Evolutionary conservation across 2,888 invertebrate species (phyloP).

Genomic region (Drosophila affinis): DNA sequence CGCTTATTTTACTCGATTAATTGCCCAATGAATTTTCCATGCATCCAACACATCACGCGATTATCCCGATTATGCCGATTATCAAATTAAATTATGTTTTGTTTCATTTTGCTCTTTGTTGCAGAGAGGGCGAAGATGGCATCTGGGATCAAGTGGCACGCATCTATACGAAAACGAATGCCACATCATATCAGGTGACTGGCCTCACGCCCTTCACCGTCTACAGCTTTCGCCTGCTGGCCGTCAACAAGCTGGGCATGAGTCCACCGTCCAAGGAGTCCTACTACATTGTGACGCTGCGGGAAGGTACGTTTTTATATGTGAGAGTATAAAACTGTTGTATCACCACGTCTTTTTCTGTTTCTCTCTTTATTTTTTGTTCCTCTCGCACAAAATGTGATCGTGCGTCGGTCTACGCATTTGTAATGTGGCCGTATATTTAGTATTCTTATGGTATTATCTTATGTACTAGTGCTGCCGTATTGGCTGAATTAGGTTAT

Average conservation of each 20-base stretch:
- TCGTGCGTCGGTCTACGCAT: no score
- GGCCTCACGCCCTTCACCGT: slow-evolving; percentile 89
- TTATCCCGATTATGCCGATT: background rate
- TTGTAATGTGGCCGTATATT: no score
- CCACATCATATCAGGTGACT: slow-evolving; percentile 87
- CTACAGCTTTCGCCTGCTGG: slow-evolving; percentile 89
- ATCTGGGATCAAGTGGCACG: slow-evolving; percentile 87
- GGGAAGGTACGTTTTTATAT: slow-evolving; percentile 88
- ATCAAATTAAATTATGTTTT: slow-evolving; percentile 25
- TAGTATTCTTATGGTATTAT: no score
- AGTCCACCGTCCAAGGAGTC: slow-evolving; percentile 89
- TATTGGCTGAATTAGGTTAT: no score
- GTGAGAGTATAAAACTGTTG: no score
- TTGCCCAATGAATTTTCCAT: slow-evolving; percentile 42
- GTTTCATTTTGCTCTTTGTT: slow-evolving; percentile 7
- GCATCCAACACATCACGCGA: slow-evolving; percentile 17
- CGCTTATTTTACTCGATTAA: slow-evolving; percentile 32
- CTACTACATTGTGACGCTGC: slow-evolving; percentile 89
- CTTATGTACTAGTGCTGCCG: no score
- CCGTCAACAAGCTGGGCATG: slow-evolving; percentile 89
- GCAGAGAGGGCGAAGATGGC: slow-evolving; percentile 88
- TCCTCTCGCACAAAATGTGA: no score
- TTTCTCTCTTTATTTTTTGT: no score
- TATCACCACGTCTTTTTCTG: no score
- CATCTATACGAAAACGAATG: slow-evolving; percentile 87